phyloP scores from a whole-genome alignment of 2,113 vertebrate species.

The Nycticryphes semicollaris region DNA sequence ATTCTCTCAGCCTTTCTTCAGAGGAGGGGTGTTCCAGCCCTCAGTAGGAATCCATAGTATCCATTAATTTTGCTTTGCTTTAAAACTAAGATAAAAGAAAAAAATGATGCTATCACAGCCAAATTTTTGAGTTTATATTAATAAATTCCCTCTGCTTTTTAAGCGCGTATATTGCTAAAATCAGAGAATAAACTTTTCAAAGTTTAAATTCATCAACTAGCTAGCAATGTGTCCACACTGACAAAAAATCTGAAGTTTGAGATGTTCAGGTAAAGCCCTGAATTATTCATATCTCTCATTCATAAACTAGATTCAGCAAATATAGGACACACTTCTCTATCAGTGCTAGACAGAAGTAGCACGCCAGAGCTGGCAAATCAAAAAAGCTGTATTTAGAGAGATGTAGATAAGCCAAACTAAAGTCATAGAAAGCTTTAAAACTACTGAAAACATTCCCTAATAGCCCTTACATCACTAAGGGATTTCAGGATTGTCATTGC shows the following conservation, averaged over 20 bases:
- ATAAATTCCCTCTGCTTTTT: not conserved
- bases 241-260: not conserved
- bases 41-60: not conserved
- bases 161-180: not conserved
- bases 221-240: not conserved
- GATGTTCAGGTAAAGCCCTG: not conserved
- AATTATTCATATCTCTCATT: not conserved
- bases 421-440: not conserved
- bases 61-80: not conserved
- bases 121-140: not conserved
- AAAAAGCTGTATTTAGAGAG: not conserved
- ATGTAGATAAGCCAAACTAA: not conserved
- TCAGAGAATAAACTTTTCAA: not conserved
- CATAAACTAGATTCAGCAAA: not conserved
- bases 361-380: not conserved
- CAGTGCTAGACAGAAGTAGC: not conserved
- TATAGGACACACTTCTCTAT: not conserved
- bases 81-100: not conserved
- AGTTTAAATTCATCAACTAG: not conserved
- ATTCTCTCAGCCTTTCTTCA: not conserved
- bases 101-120: not conserved
- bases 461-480: not conserved
- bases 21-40: not conserved
- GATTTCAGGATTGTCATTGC: not conserved
- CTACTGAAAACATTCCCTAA: not conserved